Base-by-base conservation (phyloP, 92 coral and sea anemone genomes). In the Epizoanthus rinbou region DNA sequence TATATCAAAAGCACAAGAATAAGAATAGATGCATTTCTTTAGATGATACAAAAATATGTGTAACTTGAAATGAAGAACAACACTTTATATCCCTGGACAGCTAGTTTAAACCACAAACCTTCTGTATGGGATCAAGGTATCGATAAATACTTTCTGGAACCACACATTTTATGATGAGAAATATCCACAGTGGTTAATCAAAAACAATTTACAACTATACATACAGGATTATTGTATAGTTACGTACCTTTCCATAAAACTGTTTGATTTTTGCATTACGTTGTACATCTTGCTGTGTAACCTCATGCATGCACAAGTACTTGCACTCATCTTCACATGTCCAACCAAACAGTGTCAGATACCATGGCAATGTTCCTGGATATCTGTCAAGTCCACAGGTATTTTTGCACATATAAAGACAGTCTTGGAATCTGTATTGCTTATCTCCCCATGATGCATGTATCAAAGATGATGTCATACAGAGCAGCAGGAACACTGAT, bases 251-350 rank as follows among this genome's bases (percentile, higher is more conserved):
- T 69, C 98, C 98, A 90, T 95, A 90, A 82, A 87, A 95, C 58
- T 95, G 98, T 62, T 88, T 83, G 69, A 95, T 76, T 45, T 67
- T 71, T 75, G 82, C 75, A 7, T 86, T 86, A 16, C 24, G 8
- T 73, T 6, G 75, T 5, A 95, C 64, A 23, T 88, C 92, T 17
- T 60, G 52, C 13, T 81, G 86, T 6, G 98, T 95, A 56, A 93
- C 86, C 37, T 88, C 78, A 73, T 93, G 98, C 98, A 95, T 95
- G 70, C 98, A 95, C 6, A 76, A 87, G 62, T 95, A 95, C 89
- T 95, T 93, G 95, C 98, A 95, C 69, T 95, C 98, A 87, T 95
- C 98, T 4, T 59, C 31, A 68, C 98, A 95, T 21, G 88, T 81
- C 98, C 98, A 95, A 58, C 92, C 91, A 90, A 95, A 93, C 24